Conservation (phyloP, 2,888 invertebrate genomes). For the Napeogenes inachia region DNA sequence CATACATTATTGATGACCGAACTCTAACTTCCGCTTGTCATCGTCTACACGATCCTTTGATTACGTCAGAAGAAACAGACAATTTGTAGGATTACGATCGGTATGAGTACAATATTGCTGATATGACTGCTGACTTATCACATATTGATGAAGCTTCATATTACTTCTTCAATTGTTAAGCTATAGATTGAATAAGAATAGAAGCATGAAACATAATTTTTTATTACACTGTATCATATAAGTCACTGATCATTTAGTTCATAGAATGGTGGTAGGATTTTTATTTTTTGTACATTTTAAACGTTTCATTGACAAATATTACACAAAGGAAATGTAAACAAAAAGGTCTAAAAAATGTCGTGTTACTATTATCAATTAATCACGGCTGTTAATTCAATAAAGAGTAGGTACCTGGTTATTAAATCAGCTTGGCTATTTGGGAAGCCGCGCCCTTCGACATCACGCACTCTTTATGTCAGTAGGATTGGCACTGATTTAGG, state of each 20-base stretch:
- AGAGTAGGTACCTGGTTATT: constrained; percentile 41
- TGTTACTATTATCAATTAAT: constrained; percentile 46
- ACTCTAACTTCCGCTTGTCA: constrained; percentile 43
- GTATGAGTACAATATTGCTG: constrained; percentile 35
- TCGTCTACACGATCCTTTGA: constrained; percentile 49
- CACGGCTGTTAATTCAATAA: constrained; percentile 62
- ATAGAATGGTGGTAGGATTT: no score
- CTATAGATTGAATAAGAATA: no score
- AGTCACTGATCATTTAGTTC: no score
- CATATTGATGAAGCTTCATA: not conserved
- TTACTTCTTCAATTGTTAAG: not conserved
- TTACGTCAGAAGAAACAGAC: constrained; percentile 53
- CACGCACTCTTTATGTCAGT: constrained; percentile 20
- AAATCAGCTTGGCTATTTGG: constrained; percentile 22
- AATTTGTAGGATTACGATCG: constrained; percentile 43
- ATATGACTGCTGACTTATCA: constrained; percentile 15
- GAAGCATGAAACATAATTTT: no score
- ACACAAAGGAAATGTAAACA: not conserved
- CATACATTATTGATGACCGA: constrained; percentile 68
- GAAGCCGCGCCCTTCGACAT: constrained; percentile 15
- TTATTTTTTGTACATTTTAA: no score
- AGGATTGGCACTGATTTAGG: constrained; percentile 14
- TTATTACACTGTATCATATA: no score
- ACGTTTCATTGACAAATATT: no score
- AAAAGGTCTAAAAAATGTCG: constrained; percentile 2